Evolutionary conservation across 2,797 vertebrate genomes (phyloP).

Genomic region (Mus spretus): DNA sequence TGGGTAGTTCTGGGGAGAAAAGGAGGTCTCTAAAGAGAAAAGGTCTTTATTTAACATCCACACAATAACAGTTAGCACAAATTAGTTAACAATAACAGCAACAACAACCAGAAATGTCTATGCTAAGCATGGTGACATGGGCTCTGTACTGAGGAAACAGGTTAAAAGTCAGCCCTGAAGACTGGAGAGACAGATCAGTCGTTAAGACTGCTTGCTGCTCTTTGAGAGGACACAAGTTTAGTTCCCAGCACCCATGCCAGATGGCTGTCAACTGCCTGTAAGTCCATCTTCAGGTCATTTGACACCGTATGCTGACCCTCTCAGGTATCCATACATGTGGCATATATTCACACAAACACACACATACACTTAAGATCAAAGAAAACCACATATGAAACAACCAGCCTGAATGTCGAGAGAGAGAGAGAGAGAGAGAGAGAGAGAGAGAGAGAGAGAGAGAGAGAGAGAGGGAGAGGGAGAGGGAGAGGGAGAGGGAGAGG

Average conservation of each 20-base stretch:
- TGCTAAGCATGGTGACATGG: not conserved
- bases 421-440: no score
- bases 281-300: not conserved
- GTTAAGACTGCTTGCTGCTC: not conserved
- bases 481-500: no score
- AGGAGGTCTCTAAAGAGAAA: not conserved
- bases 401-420: not conserved
- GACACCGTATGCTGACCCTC: not conserved
- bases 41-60: not conserved
- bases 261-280: not conserved
- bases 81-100: not conserved
- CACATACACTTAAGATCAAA: not conserved
- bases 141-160: not conserved
- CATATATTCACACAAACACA: not conserved
- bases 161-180: no score
- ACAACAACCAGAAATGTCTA: not conserved
- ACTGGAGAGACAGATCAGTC: not conserved
- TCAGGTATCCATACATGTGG: not conserved
- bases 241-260: not conserved
- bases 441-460: no score
- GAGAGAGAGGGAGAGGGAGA: no score
- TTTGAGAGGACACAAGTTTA: not conserved
- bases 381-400: not conserved
- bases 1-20: not conserved
- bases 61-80: not conserved